phyloP scores from a whole-genome alignment of 2,113 vertebrate species.

The Rutilus rutilus region DNA sequence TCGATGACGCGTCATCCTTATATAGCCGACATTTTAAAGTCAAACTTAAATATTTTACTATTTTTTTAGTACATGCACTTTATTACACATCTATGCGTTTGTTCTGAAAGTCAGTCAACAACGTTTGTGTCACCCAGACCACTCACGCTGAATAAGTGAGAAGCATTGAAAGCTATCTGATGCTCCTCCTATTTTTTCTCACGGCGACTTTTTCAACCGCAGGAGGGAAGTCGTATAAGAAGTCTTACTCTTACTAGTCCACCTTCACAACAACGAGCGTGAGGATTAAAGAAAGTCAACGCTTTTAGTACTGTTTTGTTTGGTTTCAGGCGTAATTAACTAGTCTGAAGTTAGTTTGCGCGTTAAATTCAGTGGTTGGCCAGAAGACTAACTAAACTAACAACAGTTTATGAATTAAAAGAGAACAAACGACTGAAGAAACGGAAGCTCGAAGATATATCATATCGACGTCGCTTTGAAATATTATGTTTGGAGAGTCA shows the following conservation, averaged over 20 bases:
- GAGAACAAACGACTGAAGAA: neutral
- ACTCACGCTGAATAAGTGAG: neutral
- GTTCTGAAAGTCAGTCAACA: neutral
- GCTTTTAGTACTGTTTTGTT: neutral
- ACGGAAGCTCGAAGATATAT: neutral
- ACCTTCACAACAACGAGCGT: neutral
- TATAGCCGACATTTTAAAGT: neutral
- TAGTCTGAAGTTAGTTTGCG: neutral
- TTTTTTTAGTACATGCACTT: neutral
- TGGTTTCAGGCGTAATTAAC: neutral
- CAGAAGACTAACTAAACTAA: neutral
- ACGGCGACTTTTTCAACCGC: neutral
- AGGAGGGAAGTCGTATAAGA: neutral
- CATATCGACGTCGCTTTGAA: neutral
- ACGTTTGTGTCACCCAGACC: neutral
- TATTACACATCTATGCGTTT: neutral
- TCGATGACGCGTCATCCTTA: neutral
- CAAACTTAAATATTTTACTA: no score
- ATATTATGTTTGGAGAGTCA: constrained; percentile 17
- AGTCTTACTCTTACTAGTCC: neutral
- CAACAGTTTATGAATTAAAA: neutral
- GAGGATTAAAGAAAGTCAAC: neutral
- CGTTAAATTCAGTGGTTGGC: neutral
- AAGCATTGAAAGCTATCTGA: neutral
- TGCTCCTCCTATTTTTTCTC: constrained; percentile 34